These are phyloP conservation scores for Kryptopterus vitreolus DNA, from an alignment of 2,797 vertebrate species.

Conservation along the genomic window DNA sequence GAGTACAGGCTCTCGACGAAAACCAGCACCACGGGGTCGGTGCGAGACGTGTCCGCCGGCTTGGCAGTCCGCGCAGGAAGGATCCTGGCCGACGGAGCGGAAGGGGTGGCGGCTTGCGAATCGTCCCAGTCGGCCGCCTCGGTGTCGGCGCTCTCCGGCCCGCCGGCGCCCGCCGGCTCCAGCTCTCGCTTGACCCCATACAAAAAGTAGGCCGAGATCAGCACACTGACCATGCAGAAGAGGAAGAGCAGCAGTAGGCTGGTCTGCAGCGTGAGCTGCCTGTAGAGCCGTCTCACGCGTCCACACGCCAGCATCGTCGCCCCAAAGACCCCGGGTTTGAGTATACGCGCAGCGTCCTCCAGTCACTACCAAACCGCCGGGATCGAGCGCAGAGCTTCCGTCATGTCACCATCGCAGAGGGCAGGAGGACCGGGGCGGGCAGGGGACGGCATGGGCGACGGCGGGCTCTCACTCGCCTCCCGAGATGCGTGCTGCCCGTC, in stretches of 20 bases:
- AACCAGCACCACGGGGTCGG: slow-evolving; percentile 93
- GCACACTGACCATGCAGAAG: slow-evolving; percentile 94
- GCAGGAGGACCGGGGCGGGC: slow-evolving; percentile 58
- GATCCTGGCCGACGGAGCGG: slow-evolving; percentile 74
- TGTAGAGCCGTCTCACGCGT: slow-evolving; percentile 88
- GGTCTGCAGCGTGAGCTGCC: slow-evolving; percentile 92
- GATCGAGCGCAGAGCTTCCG: slow-evolving; percentile 70
- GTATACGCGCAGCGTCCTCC: slow-evolving; percentile 38
- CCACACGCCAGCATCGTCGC: slow-evolving; percentile 91
- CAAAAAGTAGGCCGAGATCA: slow-evolving; percentile 96
- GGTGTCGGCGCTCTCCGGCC: slow-evolving; percentile 68
- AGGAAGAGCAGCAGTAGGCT: slow-evolving; percentile 92
- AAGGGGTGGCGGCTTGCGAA: slow-evolving; percentile 83
- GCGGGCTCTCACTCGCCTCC: slow-evolving; percentile 55
- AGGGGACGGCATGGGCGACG: slow-evolving; percentile 56
- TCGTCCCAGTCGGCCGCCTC: slow-evolving; percentile 82
- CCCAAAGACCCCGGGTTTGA: slow-evolving; percentile 49
- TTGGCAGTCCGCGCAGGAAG: slow-evolving; percentile 61
- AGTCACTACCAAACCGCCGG: slow-evolving; percentile 32
- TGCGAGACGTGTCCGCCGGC: slow-evolving; percentile 79
- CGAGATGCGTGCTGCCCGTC: slow-evolving; percentile 44
- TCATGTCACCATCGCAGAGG: slow-evolving; percentile 85
- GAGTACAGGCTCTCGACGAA: slow-evolving; percentile 99
- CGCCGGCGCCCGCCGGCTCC: slow-evolving; percentile 79
- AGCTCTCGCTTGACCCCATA: slow-evolving; percentile 95